Percentiles rank a stretch among this genome's conserved stretches.
Conservation (phyloP, 2,797 vertebrate genomes). For the Falco peregrinus region DNA sequence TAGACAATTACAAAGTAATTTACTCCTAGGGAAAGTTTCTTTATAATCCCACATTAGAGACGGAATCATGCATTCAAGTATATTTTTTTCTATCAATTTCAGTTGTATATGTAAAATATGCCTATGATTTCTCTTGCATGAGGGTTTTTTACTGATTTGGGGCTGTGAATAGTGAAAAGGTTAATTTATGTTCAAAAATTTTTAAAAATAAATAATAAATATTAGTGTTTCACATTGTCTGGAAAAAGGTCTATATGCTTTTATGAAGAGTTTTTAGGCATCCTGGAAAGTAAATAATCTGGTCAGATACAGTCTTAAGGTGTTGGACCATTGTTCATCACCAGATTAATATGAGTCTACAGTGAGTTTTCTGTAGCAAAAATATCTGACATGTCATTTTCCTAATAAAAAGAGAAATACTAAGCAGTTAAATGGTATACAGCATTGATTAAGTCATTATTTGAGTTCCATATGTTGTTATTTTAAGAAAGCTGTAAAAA, state of each 20-base stretch:
- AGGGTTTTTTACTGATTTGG: not conserved
- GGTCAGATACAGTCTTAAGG: not conserved
- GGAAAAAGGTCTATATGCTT: not conserved
- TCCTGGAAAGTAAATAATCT: not conserved
- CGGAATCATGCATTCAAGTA: not conserved
- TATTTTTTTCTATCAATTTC: not conserved
- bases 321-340: not conserved
- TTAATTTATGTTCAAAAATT: not conserved
- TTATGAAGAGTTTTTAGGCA: not conserved
- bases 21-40: not conserved
- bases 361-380: not conserved
- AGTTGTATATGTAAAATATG: not conserved
- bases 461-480: not conserved
- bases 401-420: not conserved
- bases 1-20: not conserved
- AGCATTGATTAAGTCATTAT: not conserved
- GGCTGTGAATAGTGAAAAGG: not conserved
- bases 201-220: not conserved
- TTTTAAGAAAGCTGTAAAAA: constrained; percentile 7
- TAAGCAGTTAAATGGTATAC: not conserved
- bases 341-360: not conserved
- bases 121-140: not conserved
- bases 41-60: not conserved
- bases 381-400: not conserved
- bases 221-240: not conserved